Conservation (phyloP, 2,113 vertebrate genomes). For the Alexandromys fortis region DNA sequence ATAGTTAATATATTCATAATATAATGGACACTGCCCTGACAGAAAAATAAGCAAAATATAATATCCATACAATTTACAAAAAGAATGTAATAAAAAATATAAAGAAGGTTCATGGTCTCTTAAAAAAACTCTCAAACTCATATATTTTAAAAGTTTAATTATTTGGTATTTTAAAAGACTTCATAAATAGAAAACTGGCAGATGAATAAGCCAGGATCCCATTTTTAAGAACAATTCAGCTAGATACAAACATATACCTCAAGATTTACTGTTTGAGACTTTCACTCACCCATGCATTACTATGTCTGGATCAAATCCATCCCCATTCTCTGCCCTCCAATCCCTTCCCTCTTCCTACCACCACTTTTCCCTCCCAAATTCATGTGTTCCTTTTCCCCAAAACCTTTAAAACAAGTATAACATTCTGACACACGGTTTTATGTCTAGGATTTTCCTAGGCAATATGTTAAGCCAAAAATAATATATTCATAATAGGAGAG, state of each 20-base stretch:
- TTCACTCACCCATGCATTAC: not conserved
- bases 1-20: not conserved
- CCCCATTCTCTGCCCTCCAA: not conserved
- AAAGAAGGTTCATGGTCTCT: not conserved
- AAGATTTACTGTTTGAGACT: not conserved
- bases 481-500: not conserved
- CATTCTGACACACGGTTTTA: not conserved
- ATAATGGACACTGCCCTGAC: not conserved
- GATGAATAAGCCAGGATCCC: not conserved
- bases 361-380: not conserved
- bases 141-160: slow-evolving; percentile 37
- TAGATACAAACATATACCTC: not conserved
- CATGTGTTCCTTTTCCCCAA: not conserved
- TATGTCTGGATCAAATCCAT: not conserved
- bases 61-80: not conserved
- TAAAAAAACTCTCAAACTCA: slow-evolving; percentile 40
- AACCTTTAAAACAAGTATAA: not conserved
- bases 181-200: not conserved
- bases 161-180: not conserved
- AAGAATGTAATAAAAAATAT: not conserved
- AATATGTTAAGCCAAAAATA: slow-evolving; percentile 26
- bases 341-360: not conserved
- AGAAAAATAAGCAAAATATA: slow-evolving; percentile 25
- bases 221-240: not conserved
- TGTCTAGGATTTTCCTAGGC: not conserved